These are phyloP conservation scores for Thelaira solivaga DNA, from an alignment of 2,888 invertebrate genomes.

Conservation along the genomic window DNA sequence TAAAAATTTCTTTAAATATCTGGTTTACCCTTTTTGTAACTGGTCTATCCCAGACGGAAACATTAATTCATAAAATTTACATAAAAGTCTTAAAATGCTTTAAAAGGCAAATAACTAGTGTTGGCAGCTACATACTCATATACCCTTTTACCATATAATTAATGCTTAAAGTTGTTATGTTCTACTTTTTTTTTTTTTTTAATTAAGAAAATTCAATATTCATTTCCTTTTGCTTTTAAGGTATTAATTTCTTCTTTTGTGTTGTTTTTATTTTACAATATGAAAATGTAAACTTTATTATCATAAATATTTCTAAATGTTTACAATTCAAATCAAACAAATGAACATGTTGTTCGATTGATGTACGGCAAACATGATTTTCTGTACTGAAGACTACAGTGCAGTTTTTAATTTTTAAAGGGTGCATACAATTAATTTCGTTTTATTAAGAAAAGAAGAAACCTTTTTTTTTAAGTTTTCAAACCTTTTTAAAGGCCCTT, in stretches of 20 bases:
- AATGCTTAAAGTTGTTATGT: background rate
- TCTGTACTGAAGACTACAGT: background rate
- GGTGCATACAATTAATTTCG: conserved; percentile 17
- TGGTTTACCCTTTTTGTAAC: conserved; percentile 22
- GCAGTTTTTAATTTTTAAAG: background rate
- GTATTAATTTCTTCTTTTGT: background rate
- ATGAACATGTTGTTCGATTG: background rate
- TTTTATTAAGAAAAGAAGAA: no score
- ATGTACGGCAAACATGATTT: background rate
- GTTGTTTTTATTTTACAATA: background rate
- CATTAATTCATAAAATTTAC: conserved; percentile 45
- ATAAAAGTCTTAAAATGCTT: conserved; percentile 24
- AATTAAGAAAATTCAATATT: background rate
- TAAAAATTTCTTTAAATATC: conserved; percentile 18
- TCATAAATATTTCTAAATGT: background rate
- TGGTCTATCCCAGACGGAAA: conserved; percentile 32
- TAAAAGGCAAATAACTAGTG: background rate
- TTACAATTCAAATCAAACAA: background rate
- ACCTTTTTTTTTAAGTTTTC: no score
- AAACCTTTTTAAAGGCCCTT: no score
- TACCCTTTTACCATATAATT: conserved; percentile 9
- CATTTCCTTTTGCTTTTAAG: conserved; percentile 8
- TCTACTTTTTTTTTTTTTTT: background rate
- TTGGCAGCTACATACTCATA: background rate
- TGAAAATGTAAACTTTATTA: conserved; percentile 4